Evolutionary conservation across 23 tunicate species (phyloP).

Genomic region (Diplosoma virens): DNA sequence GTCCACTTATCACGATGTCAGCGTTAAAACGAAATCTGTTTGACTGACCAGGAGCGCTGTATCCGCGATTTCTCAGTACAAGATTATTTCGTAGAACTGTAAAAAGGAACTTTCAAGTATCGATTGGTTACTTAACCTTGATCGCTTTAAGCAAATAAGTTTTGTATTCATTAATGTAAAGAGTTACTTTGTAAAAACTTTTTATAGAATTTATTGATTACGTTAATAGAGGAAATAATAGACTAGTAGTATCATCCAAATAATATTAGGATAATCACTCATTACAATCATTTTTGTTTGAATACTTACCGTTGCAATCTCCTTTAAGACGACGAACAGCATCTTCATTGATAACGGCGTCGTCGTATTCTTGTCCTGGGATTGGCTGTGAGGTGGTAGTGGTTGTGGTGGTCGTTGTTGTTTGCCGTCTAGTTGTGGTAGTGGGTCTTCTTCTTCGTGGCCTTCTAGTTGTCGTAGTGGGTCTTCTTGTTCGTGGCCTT

Average conservation of each 20-base stretch:
- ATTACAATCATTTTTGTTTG: too few species aligned
- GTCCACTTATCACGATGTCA: slow-evolving; percentile 54
- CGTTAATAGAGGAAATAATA: too few species aligned
- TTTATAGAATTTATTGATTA: too few species aligned
- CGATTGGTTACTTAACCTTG: too few species aligned
- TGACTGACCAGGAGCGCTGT: slow-evolving; percentile 13
- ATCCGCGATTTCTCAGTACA: slow-evolving; percentile 52
- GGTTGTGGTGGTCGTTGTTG: slow-evolving; percentile 36
- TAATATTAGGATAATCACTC: too few species aligned
- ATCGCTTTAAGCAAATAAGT: too few species aligned
- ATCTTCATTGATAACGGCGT: slow-evolving; percentile 21
- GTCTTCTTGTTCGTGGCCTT: slow-evolving; percentile 18
- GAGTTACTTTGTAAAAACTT: too few species aligned
- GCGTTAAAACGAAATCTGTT: slow-evolving; percentile 61
- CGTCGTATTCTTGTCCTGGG: slow-evolving; percentile 22
- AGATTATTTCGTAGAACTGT: slow-evolving; percentile 60
- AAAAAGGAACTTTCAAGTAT: not conserved
- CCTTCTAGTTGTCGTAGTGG: slow-evolving; percentile 31
- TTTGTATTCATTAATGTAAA: too few species aligned
- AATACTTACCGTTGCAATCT: slow-evolving; percentile 65
- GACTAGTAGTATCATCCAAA: too few species aligned
- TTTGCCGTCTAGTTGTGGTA: slow-evolving; percentile 14
- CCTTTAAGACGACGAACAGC: slow-evolving; percentile 51
- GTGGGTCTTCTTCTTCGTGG: slow-evolving; percentile 25
- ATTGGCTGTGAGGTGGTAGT: not conserved